These are phyloP conservation scores for Chesias legatella DNA, from an alignment of 2,888 invertebrate species.

Conservation along the genomic window DNA sequence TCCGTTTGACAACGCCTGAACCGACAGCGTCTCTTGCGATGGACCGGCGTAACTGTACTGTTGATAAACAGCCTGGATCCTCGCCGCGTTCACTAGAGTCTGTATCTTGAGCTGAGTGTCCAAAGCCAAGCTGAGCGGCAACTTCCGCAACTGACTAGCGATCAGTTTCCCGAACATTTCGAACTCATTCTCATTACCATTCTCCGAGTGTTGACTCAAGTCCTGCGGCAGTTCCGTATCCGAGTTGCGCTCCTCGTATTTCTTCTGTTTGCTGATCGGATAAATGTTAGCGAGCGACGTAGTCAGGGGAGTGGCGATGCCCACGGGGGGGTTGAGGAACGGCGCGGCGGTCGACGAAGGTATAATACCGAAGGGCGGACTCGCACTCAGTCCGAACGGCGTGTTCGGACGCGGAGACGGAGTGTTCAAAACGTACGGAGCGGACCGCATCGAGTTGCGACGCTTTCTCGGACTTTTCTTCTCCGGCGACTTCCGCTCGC, in stretches of 20 bases:
- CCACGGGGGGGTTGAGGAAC: constrained; percentile 72
- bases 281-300: constrained; percentile 71
- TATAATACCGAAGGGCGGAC: constrained; percentile 64
- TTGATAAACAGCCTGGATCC: constrained; percentile 74
- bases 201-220: constrained; percentile 70
- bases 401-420: constrained; percentile 72
- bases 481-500: constrained; percentile 71
- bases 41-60: constrained; percentile 74
- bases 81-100: constrained; percentile 67
- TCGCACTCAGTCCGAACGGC: constrained; percentile 63
- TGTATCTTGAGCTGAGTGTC: constrained; percentile 74
- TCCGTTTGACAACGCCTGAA: constrained; percentile 71
- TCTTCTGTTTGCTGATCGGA: constrained; percentile 71
- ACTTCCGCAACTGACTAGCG: constrained; percentile 69
- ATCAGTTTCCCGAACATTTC: constrained; percentile 76
- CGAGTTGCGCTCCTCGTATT: constrained; percentile 53
- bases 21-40: constrained; percentile 68
- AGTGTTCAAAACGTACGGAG: constrained; percentile 72
- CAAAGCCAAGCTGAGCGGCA: constrained; percentile 66
- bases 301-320: constrained; percentile 71
- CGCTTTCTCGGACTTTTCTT: constrained; percentile 73
- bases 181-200: constrained; percentile 71
- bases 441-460: constrained; percentile 69
- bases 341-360: constrained; percentile 61
- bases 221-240: constrained; percentile 69